A percentile compares a stretch with the other conserved stretches of the same genome.
Evolutionary conservation across 2,113 vertebrate species (phyloP).

Genomic region (Etia nguti): DNA sequence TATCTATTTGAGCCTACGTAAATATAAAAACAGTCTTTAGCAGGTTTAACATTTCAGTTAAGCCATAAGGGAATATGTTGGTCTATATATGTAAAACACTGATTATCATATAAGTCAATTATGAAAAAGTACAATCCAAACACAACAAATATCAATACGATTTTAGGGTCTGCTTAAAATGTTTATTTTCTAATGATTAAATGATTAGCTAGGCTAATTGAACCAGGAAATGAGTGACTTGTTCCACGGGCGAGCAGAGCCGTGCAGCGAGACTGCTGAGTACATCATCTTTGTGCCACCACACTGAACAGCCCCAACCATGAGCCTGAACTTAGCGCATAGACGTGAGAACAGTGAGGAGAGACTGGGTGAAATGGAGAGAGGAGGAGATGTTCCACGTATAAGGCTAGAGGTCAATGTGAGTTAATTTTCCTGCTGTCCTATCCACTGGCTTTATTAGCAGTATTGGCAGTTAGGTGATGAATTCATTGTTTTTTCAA

Average conservation of each 20-base stretch:
- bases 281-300: neutral
- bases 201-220: conserved; percentile 59
- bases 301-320: neutral
- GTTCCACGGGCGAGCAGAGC: conserved; percentile 36
- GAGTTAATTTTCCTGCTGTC: conserved; percentile 67
- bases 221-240: conserved; percentile 53
- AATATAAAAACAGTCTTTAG: neutral
- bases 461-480: conserved; percentile 67
- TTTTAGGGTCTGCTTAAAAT: conserved; percentile 26
- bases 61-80: neutral
- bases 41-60: neutral
- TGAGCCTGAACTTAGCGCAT: neutral
- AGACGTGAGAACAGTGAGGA: neutral
- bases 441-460: conserved; percentile 72
- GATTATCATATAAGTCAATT: neutral
- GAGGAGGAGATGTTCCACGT: neutral
- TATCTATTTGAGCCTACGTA: neutral
- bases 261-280: conserved; percentile 25
- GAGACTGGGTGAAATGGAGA: neutral
- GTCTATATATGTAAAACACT: neutral
- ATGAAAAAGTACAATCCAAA: neutral
- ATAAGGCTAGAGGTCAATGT: conserved; percentile 38
- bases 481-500: conserved; percentile 68
- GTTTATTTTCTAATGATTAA: conserved; percentile 62
- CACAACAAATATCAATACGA: neutral